Evolutionary conservation across 2,888 invertebrate species (phyloP).

Genomic region (Drosophila ezoana): DNA sequence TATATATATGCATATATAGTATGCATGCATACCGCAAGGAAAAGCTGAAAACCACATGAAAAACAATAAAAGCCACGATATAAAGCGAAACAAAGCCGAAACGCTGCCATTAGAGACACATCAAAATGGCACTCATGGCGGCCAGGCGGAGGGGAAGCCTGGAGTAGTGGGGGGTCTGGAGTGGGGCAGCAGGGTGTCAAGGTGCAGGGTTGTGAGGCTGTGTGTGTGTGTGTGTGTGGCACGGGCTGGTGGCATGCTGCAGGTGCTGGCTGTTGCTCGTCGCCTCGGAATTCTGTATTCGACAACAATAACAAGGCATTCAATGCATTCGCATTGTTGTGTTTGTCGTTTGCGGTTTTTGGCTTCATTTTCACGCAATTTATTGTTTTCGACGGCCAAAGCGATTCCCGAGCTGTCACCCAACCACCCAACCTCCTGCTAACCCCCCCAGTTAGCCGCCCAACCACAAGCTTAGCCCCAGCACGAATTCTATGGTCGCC

Average conservation of each 20-base stretch:
- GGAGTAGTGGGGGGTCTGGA: neutral
- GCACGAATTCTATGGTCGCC: constrained; percentile 27
- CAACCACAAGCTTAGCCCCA: constrained; percentile 28
- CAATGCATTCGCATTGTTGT: constrained; percentile 63
- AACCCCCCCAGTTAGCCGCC: no score
- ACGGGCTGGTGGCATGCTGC: constrained; percentile 2
- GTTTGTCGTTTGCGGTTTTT: constrained; percentile 45
- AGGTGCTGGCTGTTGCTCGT: constrained; percentile 36
- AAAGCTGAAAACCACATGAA: constrained; percentile 54
- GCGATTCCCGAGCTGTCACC: neutral
- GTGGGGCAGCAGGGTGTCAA: neutral
- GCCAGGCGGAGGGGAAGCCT: neutral
- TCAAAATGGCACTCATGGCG: constrained; percentile 74
- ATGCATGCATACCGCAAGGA: constrained; percentile 11
- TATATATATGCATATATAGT: constrained; percentile 9
- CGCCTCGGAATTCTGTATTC: constrained; percentile 30
- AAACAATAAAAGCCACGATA: constrained; percentile 64
- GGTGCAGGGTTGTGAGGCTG: constrained; percentile 1
- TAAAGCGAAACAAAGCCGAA: constrained; percentile 72
- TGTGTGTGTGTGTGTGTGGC: neutral
- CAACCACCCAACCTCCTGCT: constrained; percentile 3
- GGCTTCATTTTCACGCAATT: constrained; percentile 64
- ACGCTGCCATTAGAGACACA: constrained; percentile 74
- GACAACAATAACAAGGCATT: constrained; percentile 50
- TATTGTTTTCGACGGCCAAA: constrained; percentile 49